phyloP scores from a whole-genome alignment of 2,888 invertebrate species.

The Cheilosia soror region DNA sequence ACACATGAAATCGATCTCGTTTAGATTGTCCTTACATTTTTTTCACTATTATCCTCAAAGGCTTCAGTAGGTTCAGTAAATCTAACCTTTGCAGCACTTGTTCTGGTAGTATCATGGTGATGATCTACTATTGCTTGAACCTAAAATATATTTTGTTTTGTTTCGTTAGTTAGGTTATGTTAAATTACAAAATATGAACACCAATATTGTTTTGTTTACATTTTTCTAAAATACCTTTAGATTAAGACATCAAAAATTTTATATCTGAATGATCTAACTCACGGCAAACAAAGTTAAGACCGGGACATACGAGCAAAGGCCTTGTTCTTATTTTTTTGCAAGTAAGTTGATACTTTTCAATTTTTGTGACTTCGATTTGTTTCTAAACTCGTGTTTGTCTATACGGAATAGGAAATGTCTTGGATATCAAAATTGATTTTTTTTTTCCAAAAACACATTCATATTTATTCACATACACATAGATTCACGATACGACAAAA shows the following conservation, averaged over 20 bases:
- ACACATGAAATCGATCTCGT: background rate
- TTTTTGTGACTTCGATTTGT: too few relatives aligned
- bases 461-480: background rate
- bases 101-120: slow-evolving; percentile 91
- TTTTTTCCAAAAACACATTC: background rate
- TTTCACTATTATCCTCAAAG: slow-evolving; percentile 65
- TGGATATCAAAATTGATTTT: background rate
- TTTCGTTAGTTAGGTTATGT: background rate
- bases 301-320: slow-evolving; percentile 5
- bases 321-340: background rate
- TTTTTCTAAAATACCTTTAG: background rate
- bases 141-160: slow-evolving; percentile 84
- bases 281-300: slow-evolving; percentile 31
- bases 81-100: slow-evolving; percentile 93
- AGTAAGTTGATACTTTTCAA: too few relatives aligned
- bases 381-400: too few relatives aligned
- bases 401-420: background rate
- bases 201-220: background rate
- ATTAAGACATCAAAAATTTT: background rate
- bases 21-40: slow-evolving; percentile 45
- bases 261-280: slow-evolving; percentile 43
- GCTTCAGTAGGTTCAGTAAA: slow-evolving; percentile 88
- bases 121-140: slow-evolving; percentile 97
- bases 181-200: background rate
- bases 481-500: background rate